Base-by-base conservation (phyloP, 2,888 invertebrate species). In the Synergus japonicus region DNA sequence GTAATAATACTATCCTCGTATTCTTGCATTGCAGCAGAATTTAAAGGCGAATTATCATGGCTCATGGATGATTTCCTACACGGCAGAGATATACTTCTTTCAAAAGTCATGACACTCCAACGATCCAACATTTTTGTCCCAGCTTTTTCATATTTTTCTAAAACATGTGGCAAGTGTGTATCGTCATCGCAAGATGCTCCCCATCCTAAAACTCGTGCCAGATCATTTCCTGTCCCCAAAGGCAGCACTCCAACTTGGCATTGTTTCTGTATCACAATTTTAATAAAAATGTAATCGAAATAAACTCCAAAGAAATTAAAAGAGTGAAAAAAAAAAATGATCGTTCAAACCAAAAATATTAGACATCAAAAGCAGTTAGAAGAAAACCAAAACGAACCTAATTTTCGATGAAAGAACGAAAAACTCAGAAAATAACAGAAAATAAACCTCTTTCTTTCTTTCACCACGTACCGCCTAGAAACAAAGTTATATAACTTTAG, bases 111-210 rank as follows among this genome's bases (percentile, higher is more conserved):
- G 86, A 98, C 97, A 89, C 98, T 98, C 98, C 98, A 98, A 86
- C 98, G 96, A 92, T 99, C 99, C 76, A 99, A 94, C 97, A 99
- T 98, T 93, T 98, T 98, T 77, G 98, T 98, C 90, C 98, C 97
- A n/a, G 99, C 98, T 87, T 97, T 96, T 92, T 99, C 99, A 92
- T 98, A 98, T 85, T 97, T 96, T 91, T 99, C 98, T 63, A 99
- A 93, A 73, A 98, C 95, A 87, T 97, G 96, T 12, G 98, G 97
- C 73, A 99, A 94, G 91, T 98, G 97, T 10, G 98, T 96, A 87
- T 98, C 98, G 90, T 98, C 98, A 89, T 98, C 98, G 90, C 98
- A 98, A 13, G 97, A 97, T 10, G 98, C 96, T 13, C 99, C 99
- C 99, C 99, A 99, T 60, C 99, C 99, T 22, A 98, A 93, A 7